Conservation (phyloP, 35 echinoderm and acorn worm species). For the Nesometra sesokonis region DNA sequence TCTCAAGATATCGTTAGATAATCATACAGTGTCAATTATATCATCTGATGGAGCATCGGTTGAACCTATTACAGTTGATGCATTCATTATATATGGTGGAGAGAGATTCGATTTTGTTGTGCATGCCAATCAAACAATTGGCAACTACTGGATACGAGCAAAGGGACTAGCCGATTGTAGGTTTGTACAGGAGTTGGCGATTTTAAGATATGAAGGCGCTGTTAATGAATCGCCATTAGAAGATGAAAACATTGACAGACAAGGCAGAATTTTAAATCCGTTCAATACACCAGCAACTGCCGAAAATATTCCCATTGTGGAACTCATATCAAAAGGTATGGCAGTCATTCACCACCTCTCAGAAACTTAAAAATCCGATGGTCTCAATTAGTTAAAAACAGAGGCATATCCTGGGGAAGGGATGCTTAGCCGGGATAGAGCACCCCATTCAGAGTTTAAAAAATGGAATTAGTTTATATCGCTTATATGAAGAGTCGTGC, state of each 20-base stretch:
- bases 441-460: no score
- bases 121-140: slow-evolving; percentile 30
- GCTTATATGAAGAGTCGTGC: no score
- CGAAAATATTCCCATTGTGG: slow-evolving; percentile 28
- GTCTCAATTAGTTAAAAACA: no score
- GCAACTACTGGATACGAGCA: slow-evolving; percentile 72
- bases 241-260: slow-evolving; percentile 26
- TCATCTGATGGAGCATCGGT: slow-evolving; percentile 64
- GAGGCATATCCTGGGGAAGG: no score
- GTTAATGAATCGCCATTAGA: slow-evolving; percentile 27
- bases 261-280: slow-evolving; percentile 50
- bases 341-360: no score
- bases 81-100: slow-evolving; percentile 57
- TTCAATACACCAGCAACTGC: slow-evolving; percentile 38
- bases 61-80: slow-evolving; percentile 30
- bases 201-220: slow-evolving; percentile 65
- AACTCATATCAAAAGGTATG: slow-evolving; percentile 52
- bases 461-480: no score
- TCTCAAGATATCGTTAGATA: slow-evolving; percentile 61
- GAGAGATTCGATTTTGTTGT: slow-evolving; percentile 62
- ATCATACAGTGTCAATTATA: slow-evolving; percentile 57
- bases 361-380: no score
- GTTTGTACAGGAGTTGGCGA: slow-evolving; percentile 44
- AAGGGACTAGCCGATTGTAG: slow-evolving; percentile 45
- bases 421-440: no score